Conservation (phyloP, 1,140 invertebrate species). For the Caenorhabditis remanei region DNA sequence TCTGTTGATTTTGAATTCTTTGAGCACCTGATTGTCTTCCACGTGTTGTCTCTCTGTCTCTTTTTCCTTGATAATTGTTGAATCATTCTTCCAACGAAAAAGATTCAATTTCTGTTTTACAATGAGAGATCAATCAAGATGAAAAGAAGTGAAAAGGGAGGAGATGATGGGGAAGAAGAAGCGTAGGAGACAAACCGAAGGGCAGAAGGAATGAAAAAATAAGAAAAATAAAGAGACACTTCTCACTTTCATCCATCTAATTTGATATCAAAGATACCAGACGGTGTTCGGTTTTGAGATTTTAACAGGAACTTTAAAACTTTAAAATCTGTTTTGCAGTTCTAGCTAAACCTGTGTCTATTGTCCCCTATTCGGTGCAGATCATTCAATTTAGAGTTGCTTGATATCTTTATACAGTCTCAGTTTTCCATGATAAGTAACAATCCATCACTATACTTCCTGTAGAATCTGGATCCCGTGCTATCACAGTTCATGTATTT, state of each 20-base stretch:
- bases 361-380: no score
- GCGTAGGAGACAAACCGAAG: not conserved
- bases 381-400: no score
- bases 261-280: slow-evolving; percentile 13
- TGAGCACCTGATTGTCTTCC: not conserved
- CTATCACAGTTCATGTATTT: no score
- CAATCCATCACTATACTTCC: no score
- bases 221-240: not conserved
- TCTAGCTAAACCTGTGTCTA: no score
- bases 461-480: no score
- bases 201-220: slow-evolving; percentile 1
- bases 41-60: slow-evolving; percentile 10
- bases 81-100: not conserved
- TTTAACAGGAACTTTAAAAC: no score
- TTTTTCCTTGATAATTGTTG: slow-evolving; percentile 14
- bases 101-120: slow-evolving; percentile 44
- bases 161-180: not conserved
- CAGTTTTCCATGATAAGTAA: no score
- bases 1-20: not conserved
- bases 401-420: no score
- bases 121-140: slow-evolving; percentile 46
- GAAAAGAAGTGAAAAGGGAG: not conserved
- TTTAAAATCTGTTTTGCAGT: no score
- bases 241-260: not conserved
- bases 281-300: not conserved